Evolutionary conservation across 1,140 invertebrate species (phyloP).

Genomic region (Streblospio benedicti): DNA sequence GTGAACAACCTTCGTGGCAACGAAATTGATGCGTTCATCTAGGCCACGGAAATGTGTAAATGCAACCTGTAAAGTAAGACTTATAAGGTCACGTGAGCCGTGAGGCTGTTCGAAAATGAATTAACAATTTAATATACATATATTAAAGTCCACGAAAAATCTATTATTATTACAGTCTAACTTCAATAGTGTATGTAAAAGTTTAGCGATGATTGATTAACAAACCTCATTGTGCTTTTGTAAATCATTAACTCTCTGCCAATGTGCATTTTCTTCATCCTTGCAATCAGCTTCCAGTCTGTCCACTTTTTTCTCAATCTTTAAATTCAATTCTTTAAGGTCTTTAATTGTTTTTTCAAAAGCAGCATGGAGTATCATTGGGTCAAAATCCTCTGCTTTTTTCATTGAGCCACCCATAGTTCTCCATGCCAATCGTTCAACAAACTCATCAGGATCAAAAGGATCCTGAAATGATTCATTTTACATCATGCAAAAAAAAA

Average conservation of each 20-base stretch:
- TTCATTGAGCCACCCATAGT: constrained; percentile 59
- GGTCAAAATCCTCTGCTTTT: constrained; percentile 51
- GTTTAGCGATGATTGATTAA: background rate
- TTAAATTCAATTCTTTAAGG: constrained; percentile 67
- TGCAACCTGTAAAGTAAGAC: constrained; percentile 55
- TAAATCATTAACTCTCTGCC: constrained; percentile 68
- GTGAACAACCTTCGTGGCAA: constrained; percentile 94
- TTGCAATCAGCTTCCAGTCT: constrained; percentile 70
- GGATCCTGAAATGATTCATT: constrained; percentile 80
- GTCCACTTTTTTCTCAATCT: constrained; percentile 79
- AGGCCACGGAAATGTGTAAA: constrained; percentile 82
- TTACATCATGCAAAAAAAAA: too few relatives aligned
- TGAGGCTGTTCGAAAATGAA: too few relatives aligned
- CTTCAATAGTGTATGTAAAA: background rate
- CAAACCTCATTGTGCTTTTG: constrained; percentile 77
- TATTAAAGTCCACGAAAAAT: background rate
- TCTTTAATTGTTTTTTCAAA: constrained; percentile 84
- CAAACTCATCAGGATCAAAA: constrained; percentile 94
- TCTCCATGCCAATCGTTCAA: constrained; percentile 88
- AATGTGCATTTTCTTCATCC: constrained; percentile 79
- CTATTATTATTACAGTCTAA: background rate
- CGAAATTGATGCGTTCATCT: constrained; percentile 90
- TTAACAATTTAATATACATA: background rate
- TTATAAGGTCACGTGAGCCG: constrained; percentile 4
- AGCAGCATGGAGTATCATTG: constrained; percentile 65